Base-by-base conservation (phyloP, 2,888 invertebrate species). In the Deroplatys truncata region DNA sequence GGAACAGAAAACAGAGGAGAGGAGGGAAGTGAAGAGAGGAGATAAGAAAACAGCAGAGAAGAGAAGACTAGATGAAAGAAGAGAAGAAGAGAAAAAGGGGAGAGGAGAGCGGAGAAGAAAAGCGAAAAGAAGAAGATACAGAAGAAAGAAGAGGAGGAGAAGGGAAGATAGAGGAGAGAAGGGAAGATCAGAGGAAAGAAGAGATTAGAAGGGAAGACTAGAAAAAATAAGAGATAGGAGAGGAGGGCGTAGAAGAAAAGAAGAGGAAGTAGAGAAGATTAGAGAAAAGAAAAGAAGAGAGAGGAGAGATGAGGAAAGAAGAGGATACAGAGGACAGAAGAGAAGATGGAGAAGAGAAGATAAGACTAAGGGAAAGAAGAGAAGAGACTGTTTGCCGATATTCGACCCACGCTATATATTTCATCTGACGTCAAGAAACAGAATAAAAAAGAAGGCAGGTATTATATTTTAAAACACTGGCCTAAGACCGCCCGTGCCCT, bases 401-500 rank as follows among this genome's bases (percentile, higher is more conserved):
- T 72, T 72, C 56, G 56, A 72, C 56, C 1, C 56, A 72, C 56
- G 56, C 56, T 72, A 72, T 72, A 56, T 56, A 72, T 72, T 72
- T 72, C 16, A 72, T 72, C 7, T 20, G 8, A 2, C 20, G 20
- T 20, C 20, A 72, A 72, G 56, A 20, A 72, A 72, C 0, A 72
- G 25, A 20, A 49, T 49, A 9, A 49, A 49, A 49, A 49, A 8
- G 15, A 49, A 49, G 4, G 56, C 16, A 86, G 82, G 15, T 56
- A 72, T 72, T 86, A 86, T 29, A 86, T 86, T 86, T 86, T 86
- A 29, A 86, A 86, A 86, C 31, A 86, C 31, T 82, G 28, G 31
- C 16, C 56, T 10, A 49, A 28, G 49, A 72, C 72, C 82, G 25
- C 31, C 72, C 56, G 25, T 25, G 82, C 86, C 29, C 72, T 82